These are phyloP conservation scores for Leptinotarsa lineolata DNA, from an alignment of 1,140 invertebrate species.

Conservation along the genomic window DNA sequence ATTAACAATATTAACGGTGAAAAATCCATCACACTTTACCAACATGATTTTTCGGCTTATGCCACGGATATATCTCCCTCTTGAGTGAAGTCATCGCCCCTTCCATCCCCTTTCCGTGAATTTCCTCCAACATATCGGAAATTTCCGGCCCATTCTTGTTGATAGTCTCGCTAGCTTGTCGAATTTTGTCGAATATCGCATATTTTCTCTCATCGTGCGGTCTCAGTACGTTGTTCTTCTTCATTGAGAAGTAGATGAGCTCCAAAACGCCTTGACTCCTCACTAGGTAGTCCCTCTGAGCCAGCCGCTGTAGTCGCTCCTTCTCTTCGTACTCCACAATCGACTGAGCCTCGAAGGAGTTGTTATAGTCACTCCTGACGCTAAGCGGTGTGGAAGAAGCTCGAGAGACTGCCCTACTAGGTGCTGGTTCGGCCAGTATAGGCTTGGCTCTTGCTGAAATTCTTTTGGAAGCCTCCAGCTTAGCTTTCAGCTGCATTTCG, in stretches of 20 bases:
- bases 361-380: slow-evolving; percentile 36
- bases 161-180: slow-evolving; percentile 40
- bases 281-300: slow-evolving; percentile 66
- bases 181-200: slow-evolving; percentile 53
- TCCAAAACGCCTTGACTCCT: slow-evolving; percentile 67
- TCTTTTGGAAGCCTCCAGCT: slow-evolving; percentile 51
- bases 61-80: slow-evolving; percentile 57
- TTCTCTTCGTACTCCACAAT: slow-evolving; percentile 69
- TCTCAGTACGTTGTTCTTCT: slow-evolving; percentile 58
- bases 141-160: slow-evolving; percentile 44
- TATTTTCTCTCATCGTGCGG: slow-evolving; percentile 59
- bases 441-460: slow-evolving; percentile 38
- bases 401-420: slow-evolving; percentile 9
- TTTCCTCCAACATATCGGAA: slow-evolving; percentile 43
- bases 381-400: background rate
- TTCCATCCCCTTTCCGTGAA: slow-evolving; percentile 35
- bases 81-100: slow-evolving; percentile 5
- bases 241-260: slow-evolving; percentile 63
- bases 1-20: too few relatives aligned
- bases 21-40: slow-evolving; percentile 6
- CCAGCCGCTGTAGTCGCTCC: slow-evolving; percentile 62
- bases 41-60: slow-evolving; percentile 13
- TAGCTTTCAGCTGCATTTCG: slow-evolving; percentile 63
- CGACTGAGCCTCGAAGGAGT: slow-evolving; percentile 65
- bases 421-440: background rate